These are phyloP conservation scores for Elephas maximus DNA, from an alignment of 2,113 vertebrate species.

Conservation along the genomic window DNA sequence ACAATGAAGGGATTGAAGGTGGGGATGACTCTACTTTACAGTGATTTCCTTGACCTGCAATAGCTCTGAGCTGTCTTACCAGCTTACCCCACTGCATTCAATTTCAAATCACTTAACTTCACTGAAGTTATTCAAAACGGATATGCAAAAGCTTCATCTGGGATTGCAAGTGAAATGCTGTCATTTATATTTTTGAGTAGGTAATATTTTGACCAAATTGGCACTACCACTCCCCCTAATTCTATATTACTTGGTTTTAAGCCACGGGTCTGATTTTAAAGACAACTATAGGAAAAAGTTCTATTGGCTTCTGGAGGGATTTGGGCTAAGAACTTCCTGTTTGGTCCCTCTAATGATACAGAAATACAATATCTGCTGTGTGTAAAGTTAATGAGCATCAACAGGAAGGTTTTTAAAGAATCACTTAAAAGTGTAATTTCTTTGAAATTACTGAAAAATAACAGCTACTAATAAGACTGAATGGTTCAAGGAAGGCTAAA, in stretches of 20 bases:
- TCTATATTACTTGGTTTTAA: slow-evolving; percentile 56
- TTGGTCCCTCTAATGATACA: slow-evolving; percentile 45
- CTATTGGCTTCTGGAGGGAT: neutral
- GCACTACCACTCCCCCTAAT: neutral
- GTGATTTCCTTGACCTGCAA: slow-evolving; percentile 74
- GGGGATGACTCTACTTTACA: slow-evolving; percentile 18
- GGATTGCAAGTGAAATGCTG: slow-evolving; percentile 52
- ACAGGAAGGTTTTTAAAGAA: slow-evolving; percentile 15
- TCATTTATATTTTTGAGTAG: slow-evolving; percentile 64
- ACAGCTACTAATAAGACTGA: slow-evolving; percentile 44
- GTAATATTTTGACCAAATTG: slow-evolving; percentile 67
- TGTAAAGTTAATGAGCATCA: slow-evolving; percentile 23
- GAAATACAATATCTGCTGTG: slow-evolving; percentile 5
- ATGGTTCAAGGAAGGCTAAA: slow-evolving; percentile 20
- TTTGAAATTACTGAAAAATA: slow-evolving; percentile 56
- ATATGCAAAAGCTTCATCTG: slow-evolving; percentile 72
- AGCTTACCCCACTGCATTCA: slow-evolving; percentile 72
- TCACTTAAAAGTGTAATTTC: slow-evolving; percentile 53
- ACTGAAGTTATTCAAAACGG: slow-evolving; percentile 76
- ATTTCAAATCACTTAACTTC: slow-evolving; percentile 83
- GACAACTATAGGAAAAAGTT: slow-evolving; percentile 26
- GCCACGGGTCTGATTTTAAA: slow-evolving; percentile 54
- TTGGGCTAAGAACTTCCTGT: slow-evolving; percentile 6
- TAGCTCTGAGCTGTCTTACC: slow-evolving; percentile 57
- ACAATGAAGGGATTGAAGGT: slow-evolving; percentile 62